phyloP scores from a whole-genome alignment of 1,140 invertebrate species.

The Teleopsis dalmanni region DNA sequence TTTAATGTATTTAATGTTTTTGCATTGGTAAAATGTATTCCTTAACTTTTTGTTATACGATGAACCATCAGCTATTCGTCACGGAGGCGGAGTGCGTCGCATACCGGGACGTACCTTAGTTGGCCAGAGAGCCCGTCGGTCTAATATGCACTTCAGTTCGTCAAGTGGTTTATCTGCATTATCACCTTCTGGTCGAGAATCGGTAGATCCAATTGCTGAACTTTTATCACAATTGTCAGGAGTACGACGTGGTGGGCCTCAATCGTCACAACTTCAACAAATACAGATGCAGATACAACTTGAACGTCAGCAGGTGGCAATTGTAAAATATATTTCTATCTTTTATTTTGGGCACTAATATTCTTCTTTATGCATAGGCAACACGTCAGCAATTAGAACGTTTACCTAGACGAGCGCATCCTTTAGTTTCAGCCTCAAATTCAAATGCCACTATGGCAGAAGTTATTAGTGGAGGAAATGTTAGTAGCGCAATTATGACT shows the following conservation, averaged over 20 bases:
- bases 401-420: conserved; percentile 63
- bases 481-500: conserved; percentile 13
- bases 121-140: conserved; percentile 64
- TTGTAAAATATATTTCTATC: conserved; percentile 27
- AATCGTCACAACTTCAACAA: conserved; percentile 75
- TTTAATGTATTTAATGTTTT: neutral
- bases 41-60: conserved; percentile 61
- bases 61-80: conserved; percentile 73
- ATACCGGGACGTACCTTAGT: conserved; percentile 74
- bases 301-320: conserved; percentile 75
- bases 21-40: conserved; percentile 38
- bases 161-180: conserved; percentile 70
- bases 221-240: conserved; percentile 86
- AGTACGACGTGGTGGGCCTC: conserved; percentile 64
- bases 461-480: conserved; percentile 28
- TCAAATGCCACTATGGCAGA: conserved; percentile 43
- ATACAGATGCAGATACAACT: conserved; percentile 84
- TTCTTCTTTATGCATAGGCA: conserved; percentile 51
- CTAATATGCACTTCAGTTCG: conserved; percentile 87
- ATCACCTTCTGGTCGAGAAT: conserved; percentile 79
- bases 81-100: conserved; percentile 70
- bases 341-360: conserved; percentile 12
- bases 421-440: conserved; percentile 44
- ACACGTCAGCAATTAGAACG: conserved; percentile 79
- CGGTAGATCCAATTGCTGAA: conserved; percentile 89